Evolutionary conservation across 2,888 invertebrate genomes (phyloP).

Genomic region (Chironomus tentans): DNA sequence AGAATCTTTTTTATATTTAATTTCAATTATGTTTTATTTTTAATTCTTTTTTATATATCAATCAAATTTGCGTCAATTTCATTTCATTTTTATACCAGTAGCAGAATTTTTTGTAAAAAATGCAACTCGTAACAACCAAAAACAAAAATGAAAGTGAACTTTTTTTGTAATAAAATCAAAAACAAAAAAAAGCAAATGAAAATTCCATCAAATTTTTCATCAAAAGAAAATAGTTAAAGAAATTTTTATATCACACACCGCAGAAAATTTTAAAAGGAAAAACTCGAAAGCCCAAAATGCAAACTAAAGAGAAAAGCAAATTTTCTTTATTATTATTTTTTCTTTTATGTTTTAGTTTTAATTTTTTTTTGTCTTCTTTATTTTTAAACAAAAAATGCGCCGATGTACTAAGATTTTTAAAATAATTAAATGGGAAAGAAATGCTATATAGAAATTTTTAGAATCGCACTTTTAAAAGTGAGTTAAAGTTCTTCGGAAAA

Average conservation of each 20-base stretch:
- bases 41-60: slow-evolving; percentile 5
- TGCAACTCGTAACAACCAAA: not conserved
- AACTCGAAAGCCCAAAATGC: not conserved
- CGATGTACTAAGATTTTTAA: not conserved
- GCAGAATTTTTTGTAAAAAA: not conserved
- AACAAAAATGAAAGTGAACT: slow-evolving; percentile 8
- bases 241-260: not conserved
- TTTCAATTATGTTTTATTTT: not conserved
- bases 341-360: not conserved
- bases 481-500: not conserved
- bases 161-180: slow-evolving; percentile 7
- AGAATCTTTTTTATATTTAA: not conserved
- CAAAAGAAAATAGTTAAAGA: not conserved
- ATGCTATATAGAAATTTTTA: not conserved
- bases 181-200: not conserved
- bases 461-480: not conserved
- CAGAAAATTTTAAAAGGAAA: not conserved
- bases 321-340: not conserved
- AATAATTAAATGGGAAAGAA: slow-evolving; percentile 12
- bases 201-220: slow-evolving; percentile 22
- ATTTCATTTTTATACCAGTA: not conserved
- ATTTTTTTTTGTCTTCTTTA: not conserved
- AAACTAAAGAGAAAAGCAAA: slow-evolving; percentile 4
- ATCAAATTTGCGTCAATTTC: slow-evolving; percentile 1
- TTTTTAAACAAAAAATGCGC: slow-evolving; percentile 3